A percentile compares a stretch with the other conserved stretches of the same genome.
These are phyloP conservation scores for Momotus momota DNA, from an alignment of 2,797 vertebrate genomes.

Conservation along the genomic window DNA sequence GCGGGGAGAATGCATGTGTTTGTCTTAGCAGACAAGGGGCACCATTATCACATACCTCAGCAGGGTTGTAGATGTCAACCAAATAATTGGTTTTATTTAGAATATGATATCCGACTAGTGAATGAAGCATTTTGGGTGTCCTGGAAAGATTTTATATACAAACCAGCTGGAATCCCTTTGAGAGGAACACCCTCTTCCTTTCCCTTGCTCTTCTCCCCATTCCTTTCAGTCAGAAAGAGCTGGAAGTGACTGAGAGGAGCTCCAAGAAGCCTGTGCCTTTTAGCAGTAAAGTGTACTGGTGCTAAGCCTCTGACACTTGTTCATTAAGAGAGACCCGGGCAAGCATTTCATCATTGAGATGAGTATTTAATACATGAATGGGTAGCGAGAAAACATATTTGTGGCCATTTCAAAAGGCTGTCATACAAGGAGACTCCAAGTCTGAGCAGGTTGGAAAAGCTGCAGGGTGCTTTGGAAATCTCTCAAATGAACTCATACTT, in stretches of 20 bases:
- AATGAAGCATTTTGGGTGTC: slow-evolving; percentile 59
- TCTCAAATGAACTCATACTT: slow-evolving; percentile 20
- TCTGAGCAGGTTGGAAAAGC: slow-evolving; percentile 54
- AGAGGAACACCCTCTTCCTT: slow-evolving; percentile 52
- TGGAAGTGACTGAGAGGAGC: slow-evolving; percentile 24
- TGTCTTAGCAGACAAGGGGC: slow-evolving; percentile 59
- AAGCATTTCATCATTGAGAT: slow-evolving; percentile 41
- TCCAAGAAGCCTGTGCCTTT: slow-evolving; percentile 36
- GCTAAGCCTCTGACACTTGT: slow-evolving; percentile 44
- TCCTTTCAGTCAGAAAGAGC: slow-evolving; percentile 30
- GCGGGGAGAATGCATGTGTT: not conserved
- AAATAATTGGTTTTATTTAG: slow-evolving; percentile 60
- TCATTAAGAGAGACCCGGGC: slow-evolving; percentile 15
- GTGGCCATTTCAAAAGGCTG: slow-evolving; percentile 56
- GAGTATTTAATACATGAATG: slow-evolving; percentile 67
- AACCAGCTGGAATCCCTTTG: slow-evolving; percentile 62
- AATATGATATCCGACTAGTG: slow-evolving; percentile 34
- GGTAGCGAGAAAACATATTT: slow-evolving; percentile 39
- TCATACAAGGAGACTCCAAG: slow-evolving; percentile 59
- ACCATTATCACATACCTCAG: slow-evolving; percentile 68
- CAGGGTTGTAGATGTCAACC: slow-evolving; percentile 44
- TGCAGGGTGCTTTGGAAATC: slow-evolving; percentile 17
- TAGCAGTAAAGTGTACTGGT: slow-evolving; percentile 25
- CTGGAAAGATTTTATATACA: slow-evolving; percentile 57
- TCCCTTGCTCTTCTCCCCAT: not conserved